These are phyloP conservation scores for Eulithis prunata DNA, from an alignment of 2,888 invertebrate genomes.

Conservation along the genomic window DNA sequence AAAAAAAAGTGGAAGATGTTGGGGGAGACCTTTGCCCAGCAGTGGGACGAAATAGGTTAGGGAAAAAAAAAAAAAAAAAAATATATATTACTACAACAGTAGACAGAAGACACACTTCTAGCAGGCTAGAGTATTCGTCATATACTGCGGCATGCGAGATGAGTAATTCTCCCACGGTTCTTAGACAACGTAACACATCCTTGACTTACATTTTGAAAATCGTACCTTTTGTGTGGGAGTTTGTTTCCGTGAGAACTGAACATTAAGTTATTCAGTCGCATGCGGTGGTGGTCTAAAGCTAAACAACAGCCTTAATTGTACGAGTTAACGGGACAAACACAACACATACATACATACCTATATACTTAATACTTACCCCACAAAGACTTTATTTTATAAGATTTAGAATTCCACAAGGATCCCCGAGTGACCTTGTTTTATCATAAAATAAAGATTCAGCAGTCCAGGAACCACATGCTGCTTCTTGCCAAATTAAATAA, in stretches of 20 bases:
- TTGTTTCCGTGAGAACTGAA: conserved; percentile 77
- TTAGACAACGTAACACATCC: conserved; percentile 71
- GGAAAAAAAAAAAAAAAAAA: too few species aligned
- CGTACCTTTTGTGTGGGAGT: conserved; percentile 77
- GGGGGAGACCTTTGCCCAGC: too few species aligned
- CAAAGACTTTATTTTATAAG: neutral
- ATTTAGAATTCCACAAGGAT: conserved; percentile 1
- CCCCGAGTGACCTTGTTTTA: neutral
- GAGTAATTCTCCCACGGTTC: conserved; percentile 74
- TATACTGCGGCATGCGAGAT: conserved; percentile 55
- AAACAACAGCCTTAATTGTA: conserved; percentile 38
- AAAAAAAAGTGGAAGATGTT: too few species aligned
- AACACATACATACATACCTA: neutral
- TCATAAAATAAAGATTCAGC: neutral
- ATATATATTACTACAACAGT: conserved; percentile 41
- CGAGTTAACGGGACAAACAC: conserved; percentile 32
- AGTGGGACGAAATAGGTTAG: too few species aligned
- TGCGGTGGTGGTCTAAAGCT: conserved; percentile 47
- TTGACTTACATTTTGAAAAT: conserved; percentile 80
- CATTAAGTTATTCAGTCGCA: conserved; percentile 59
- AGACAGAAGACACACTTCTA: conserved; percentile 41
- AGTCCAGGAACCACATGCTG: neutral
- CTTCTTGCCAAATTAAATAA: neutral
- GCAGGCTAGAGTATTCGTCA: conserved; percentile 53
- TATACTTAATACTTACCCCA: neutral